Base-by-base conservation (phyloP, 1,140 invertebrate species). In the Ceratosolen fusciceps region DNA sequence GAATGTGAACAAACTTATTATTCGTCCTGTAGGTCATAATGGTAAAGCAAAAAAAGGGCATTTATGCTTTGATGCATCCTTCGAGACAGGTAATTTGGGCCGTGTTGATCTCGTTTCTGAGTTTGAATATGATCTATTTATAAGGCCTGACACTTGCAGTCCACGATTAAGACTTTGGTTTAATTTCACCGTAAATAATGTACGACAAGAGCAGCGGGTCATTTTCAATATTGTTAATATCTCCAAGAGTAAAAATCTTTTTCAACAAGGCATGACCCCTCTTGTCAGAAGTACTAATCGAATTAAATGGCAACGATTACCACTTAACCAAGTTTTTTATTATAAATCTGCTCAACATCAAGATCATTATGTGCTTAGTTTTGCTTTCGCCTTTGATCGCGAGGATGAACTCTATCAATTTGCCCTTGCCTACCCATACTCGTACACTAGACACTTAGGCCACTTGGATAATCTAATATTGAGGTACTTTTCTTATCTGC, bases 151-250 rank as follows among this genome's bases (percentile, higher is more conserved):
- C 88, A 98, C 98, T 0, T 98, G 97, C 87, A 97, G 97, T 88
- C 97, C 98, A 0, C 92, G 96, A 43, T 94, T 96, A 74, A 91
- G 98, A 56, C 94, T 99, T 77, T 99, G 98, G 98, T 99, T 99
- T 88, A 98, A 99, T 89, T 99, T 99, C 86, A 97, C 97, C 0
- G 97, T 99, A 16, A 97, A 99, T 88, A 99, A 99, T 90, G 96
- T 97, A 0, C 95, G 96, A 81, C 91, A 94, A 39, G 97, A 99
- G 87, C 98, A 98, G 94, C 93, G 97, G 82, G 97, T 99, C 1
- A 95, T 99, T 81, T 99, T 99, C 90, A 99, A 99, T 86, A 95
- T 99, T 72, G 97, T 99, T 1, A 99, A 99, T 91, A 94, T 99
- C 70, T 98, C 97, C 80, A 99, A 98, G 89, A 94, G 93, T 76